A percentile compares a stretch with the other conserved stretches of the same genome.
Evolutionary conservation across 2,797 vertebrate genomes (phyloP).

Genomic region (Acanthurus tractus): DNA sequence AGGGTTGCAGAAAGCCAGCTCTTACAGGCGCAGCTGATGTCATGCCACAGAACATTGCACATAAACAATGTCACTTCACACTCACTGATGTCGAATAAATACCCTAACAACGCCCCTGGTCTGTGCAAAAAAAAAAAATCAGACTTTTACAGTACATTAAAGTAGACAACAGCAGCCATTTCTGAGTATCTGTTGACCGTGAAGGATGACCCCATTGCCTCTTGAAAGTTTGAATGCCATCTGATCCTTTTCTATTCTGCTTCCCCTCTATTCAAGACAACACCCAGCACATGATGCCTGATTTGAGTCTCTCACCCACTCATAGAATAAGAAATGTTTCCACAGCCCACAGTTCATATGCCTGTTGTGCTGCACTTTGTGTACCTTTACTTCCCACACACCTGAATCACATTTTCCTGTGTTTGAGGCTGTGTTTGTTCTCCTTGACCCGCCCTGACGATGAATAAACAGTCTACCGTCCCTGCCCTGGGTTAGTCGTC

Average conservation of each 20-base stretch:
- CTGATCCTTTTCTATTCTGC: slow-evolving; percentile 44
- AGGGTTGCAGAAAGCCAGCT: slow-evolving; percentile 45
- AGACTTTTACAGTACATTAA: slow-evolving; percentile 30
- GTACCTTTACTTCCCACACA: slow-evolving; percentile 57
- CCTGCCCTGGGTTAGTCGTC: slow-evolving; percentile 45
- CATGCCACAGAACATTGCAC: slow-evolving; percentile 56
- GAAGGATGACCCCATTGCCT: slow-evolving; percentile 12
- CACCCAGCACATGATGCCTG: slow-evolving; percentile 42
- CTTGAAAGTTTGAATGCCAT: slow-evolving; percentile 32
- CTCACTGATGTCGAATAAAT: slow-evolving; percentile 56
- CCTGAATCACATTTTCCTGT: slow-evolving; percentile 74
- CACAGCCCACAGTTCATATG: slow-evolving; percentile 10
- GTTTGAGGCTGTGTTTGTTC: slow-evolving; percentile 62
- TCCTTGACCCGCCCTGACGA: slow-evolving; percentile 38
- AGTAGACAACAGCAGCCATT: slow-evolving; percentile 32
- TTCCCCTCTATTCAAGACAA: slow-evolving; percentile 40
- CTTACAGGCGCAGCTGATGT: slow-evolving; percentile 72
- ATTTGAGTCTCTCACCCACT: slow-evolving; percentile 54
- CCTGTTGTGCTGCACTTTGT: slow-evolving; percentile 41
- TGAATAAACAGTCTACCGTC: slow-evolving; percentile 58
- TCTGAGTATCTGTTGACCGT: slow-evolving; percentile 29
- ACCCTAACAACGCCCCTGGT: slow-evolving; percentile 40
- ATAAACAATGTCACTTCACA: slow-evolving; percentile 75
- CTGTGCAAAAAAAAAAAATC: slow-evolving; percentile 31
- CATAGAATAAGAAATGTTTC: slow-evolving; percentile 42